A percentile compares a stretch with the other conserved stretches of the same genome.
These are phyloP conservation scores for Onychomys torridus DNA, from an alignment of 2,797 vertebrate genomes.

Conservation along the genomic window DNA sequence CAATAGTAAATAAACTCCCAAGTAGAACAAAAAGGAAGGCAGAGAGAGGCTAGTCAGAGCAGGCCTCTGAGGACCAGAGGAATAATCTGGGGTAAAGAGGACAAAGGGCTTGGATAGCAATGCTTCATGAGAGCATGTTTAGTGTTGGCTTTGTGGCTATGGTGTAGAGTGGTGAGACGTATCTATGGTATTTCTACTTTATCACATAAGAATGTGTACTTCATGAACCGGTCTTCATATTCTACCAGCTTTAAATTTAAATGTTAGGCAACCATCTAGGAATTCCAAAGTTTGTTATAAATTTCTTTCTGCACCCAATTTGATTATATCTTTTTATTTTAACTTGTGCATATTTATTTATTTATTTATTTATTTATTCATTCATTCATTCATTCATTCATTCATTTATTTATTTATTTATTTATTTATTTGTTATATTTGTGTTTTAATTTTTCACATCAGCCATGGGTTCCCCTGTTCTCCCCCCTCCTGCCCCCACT, in stretches of 20 bases:
- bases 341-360: too few species aligned
- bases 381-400: too few species aligned
- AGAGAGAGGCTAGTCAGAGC: background rate
- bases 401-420: too few species aligned
- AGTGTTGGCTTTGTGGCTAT: background rate
- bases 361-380: too few species aligned
- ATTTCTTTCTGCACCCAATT: background rate
- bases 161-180: background rate
- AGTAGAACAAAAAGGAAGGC: background rate
- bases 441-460: too few species aligned
- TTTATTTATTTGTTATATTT: too few species aligned
- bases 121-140: background rate
- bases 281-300: conserved; percentile 34
- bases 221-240: background rate
- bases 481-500: too few species aligned
- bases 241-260: conserved; percentile 2
- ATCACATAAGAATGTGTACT: conserved; percentile 8
- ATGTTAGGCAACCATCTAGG: background rate
- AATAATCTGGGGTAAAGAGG: background rate
- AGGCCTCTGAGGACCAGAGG: background rate
- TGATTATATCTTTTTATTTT: background rate
- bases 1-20: background rate
- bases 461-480: too few species aligned
- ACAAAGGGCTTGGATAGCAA: accelerated
- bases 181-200: background rate